These are phyloP conservation scores for Paratilapia polleni DNA, from an alignment of 2,113 vertebrate genomes.

Conservation along the genomic window DNA sequence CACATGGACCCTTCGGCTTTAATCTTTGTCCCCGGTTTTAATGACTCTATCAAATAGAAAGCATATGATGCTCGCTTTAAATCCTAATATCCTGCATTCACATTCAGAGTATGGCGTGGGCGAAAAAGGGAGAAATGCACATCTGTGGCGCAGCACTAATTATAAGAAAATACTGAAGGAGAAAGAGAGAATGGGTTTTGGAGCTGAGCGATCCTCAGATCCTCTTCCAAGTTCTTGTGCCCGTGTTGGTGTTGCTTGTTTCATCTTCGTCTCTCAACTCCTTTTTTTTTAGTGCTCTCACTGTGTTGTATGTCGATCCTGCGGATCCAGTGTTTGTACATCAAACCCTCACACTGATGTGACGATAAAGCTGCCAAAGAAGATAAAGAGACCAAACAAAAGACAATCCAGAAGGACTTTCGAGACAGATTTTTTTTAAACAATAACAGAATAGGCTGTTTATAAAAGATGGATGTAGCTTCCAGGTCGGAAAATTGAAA, in stretches of 20 bases:
- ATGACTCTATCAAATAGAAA: constrained; percentile 77
- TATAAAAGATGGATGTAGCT: not conserved
- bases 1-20: constrained; percentile 45
- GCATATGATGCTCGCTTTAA: constrained; percentile 73
- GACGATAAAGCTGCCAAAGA: constrained; percentile 1
- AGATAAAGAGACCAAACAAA: constrained; percentile 5
- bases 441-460: not conserved
- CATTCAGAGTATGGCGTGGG: constrained; percentile 27
- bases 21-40: constrained; percentile 66
- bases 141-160: constrained; percentile 83
- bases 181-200: constrained; percentile 55
- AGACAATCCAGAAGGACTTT: constrained; percentile 3
- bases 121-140: constrained; percentile 59
- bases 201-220: constrained; percentile 76
- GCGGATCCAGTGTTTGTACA: constrained; percentile 36
- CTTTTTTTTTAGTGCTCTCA: constrained; percentile 63
- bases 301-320: constrained; percentile 50
- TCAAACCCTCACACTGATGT: constrained; percentile 18
- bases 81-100: constrained; percentile 50
- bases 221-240: constrained; percentile 80
- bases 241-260: constrained; percentile 71
- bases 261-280: constrained; percentile 75
- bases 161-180: constrained; percentile 73
- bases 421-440: not conserved
- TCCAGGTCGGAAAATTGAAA: not conserved